Conservation (phyloP, 2,888 invertebrate genomes). For the Strigamia crassipes region DNA sequence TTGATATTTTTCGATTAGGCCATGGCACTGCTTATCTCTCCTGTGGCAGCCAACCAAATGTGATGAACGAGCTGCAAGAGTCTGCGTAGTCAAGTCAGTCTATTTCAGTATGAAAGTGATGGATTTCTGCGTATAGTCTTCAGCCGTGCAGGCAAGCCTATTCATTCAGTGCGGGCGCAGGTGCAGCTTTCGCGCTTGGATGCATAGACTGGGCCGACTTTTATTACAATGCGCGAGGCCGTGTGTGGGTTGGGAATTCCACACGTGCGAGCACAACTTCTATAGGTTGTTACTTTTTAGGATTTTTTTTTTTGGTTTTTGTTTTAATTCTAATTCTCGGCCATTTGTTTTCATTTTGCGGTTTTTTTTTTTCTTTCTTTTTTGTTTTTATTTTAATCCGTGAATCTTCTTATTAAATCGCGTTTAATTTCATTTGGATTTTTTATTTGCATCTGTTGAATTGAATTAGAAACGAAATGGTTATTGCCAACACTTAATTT, state of each 20-base stretch:
- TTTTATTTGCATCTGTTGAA: too few species aligned
- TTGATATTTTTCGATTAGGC: conserved; percentile 4
- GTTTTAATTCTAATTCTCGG: too few species aligned
- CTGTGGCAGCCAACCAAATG: background rate
- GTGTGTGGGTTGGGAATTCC: background rate
- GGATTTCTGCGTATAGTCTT: background rate
- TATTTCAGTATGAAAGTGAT: background rate
- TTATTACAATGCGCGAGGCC: background rate
- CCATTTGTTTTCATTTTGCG: too few species aligned
- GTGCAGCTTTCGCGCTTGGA: background rate
- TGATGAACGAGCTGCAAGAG: background rate
- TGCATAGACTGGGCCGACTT: background rate
- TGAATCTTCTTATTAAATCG: too few species aligned
- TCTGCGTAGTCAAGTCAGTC: background rate
- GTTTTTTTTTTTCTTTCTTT: too few species aligned
- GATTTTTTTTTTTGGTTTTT: too few species aligned
- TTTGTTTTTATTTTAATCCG: too few species aligned
- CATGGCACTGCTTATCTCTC: background rate
- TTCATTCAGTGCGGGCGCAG: background rate
- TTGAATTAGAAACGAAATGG: too few species aligned
- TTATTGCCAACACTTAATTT: too few species aligned
- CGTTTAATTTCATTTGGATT: too few species aligned
- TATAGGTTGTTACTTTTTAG: too few species aligned
- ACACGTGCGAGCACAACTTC: background rate
- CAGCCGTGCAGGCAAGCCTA: background rate